A percentile compares a stretch with the other conserved stretches of the same genome.
Conservation (phyloP, 2,797 vertebrate genomes). For the Enteromius afrohamiltoni region DNA sequence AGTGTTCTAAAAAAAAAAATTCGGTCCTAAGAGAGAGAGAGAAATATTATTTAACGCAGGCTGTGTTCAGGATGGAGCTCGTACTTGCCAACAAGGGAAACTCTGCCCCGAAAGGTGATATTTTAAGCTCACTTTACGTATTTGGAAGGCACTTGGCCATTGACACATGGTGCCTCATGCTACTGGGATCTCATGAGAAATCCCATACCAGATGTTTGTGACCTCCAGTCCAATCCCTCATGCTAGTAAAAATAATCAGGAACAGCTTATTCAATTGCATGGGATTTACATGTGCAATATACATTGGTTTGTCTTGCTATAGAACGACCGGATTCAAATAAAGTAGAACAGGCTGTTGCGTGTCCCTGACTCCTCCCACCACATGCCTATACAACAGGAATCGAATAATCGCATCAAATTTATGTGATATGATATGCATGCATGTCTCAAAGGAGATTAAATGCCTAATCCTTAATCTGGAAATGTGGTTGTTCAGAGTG, state of each 20-base stretch:
- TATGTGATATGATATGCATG: conserved; percentile 42
- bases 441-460: conserved; percentile 50
- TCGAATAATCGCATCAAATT: conserved; percentile 37
- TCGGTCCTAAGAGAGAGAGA: background rate
- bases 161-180: background rate
- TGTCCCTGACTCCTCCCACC: conserved; percentile 18
- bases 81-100: background rate
- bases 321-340: conserved; percentile 37
- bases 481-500: conserved; percentile 23
- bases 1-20: too few species aligned
- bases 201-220: conserved; percentile 51
- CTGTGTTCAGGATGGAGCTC: background rate
- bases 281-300: conserved; percentile 34
- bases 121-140: conserved; percentile 13
- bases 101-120: background rate
- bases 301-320: conserved; percentile 23
- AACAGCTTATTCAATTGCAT: conserved; percentile 45
- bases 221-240: conserved; percentile 34
- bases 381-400: conserved; percentile 34
- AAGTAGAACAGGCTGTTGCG: conserved; percentile 33
- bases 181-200: conserved; percentile 19
- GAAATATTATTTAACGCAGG: background rate
- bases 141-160: conserved; percentile 21
- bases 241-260: conserved; percentile 30
- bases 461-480: conserved; percentile 49